Evolutionary conservation across 1,140 invertebrate species (phyloP).

Genomic region (Trachymyrmex cornetzi): DNA sequence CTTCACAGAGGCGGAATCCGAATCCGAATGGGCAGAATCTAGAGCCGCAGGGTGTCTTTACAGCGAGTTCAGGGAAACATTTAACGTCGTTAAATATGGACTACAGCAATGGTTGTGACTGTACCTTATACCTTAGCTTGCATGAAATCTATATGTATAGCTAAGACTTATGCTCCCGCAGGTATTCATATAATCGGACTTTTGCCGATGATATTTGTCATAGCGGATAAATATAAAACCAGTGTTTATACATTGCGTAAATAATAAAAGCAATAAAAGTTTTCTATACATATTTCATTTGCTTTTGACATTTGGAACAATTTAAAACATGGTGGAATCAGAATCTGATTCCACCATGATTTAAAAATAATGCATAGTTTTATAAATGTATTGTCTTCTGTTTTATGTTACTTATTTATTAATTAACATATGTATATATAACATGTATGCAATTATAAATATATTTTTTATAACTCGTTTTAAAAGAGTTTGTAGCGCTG

Average conservation of each 20-base stretch:
- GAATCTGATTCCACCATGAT: too few species aligned
- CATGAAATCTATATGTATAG: slow-evolving; percentile 14
- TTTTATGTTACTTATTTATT: slow-evolving; percentile 4
- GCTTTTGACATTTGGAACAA: background rate
- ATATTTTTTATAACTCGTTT: background rate
- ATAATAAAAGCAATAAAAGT: background rate
- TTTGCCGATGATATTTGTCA: background rate
- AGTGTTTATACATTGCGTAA: background rate
- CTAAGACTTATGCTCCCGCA: background rate
- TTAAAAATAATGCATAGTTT: background rate
- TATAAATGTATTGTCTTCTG: background rate
- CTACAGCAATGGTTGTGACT: slow-evolving; percentile 20
- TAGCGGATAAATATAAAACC: background rate
- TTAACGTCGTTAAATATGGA: slow-evolving; percentile 72
- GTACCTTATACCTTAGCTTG: slow-evolving; percentile 5
- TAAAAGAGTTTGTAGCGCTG: background rate
- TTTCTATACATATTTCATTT: background rate
- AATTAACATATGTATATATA: background rate
- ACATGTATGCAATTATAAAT: background rate
- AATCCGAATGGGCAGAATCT: slow-evolving; percentile 26
- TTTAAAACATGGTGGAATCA: too few species aligned
- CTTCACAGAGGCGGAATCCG: slow-evolving; percentile 25
- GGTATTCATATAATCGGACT: background rate
- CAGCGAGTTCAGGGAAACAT: slow-evolving; percentile 61
- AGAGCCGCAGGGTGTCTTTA: slow-evolving; percentile 45